Evolutionary conservation across 2,888 invertebrate species (phyloP).

Genomic region (Metopia argyrocephala): DNA sequence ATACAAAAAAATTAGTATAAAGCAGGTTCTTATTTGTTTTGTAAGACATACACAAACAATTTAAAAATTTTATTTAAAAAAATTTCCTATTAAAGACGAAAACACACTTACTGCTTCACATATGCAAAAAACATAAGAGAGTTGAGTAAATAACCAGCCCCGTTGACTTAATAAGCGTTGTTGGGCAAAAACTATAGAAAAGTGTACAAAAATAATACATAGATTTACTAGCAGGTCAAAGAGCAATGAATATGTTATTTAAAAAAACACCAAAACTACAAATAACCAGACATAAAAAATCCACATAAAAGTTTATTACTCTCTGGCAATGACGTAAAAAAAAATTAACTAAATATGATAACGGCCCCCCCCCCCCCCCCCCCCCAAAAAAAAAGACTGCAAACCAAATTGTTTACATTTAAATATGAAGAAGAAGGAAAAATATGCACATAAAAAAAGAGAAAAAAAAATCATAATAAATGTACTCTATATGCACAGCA

Average conservation of each 20-base stretch:
- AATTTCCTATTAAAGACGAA: not conserved
- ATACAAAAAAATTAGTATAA: not conserved
- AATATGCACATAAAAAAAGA: too few species aligned
- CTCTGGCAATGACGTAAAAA: not conserved
- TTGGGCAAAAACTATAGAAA: too few species aligned
- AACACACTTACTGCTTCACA: not conserved
- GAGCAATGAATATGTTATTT: conserved; percentile 43
- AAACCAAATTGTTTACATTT: not conserved
- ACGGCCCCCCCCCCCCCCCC: too few species aligned
- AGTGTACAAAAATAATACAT: not conserved
- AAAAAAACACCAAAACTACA: conserved; percentile 45
- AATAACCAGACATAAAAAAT: conserved; percentile 30
- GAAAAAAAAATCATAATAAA: not conserved
- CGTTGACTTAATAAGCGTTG: not conserved
- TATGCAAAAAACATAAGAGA: not conserved
- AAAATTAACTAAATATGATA: not conserved
- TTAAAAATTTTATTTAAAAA: too few species aligned
- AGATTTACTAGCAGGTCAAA: conserved; percentile 22
- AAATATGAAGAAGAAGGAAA: too few species aligned
- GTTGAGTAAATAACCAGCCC: too few species aligned
- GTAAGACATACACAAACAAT: too few species aligned
- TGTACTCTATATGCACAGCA: not conserved
- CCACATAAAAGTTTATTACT: conserved; percentile 30
- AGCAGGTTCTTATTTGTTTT: too few species aligned
- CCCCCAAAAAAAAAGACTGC: not conserved